phyloP scores from a whole-genome alignment of 2,888 invertebrate genomes.

The Pterostichus niger region DNA sequence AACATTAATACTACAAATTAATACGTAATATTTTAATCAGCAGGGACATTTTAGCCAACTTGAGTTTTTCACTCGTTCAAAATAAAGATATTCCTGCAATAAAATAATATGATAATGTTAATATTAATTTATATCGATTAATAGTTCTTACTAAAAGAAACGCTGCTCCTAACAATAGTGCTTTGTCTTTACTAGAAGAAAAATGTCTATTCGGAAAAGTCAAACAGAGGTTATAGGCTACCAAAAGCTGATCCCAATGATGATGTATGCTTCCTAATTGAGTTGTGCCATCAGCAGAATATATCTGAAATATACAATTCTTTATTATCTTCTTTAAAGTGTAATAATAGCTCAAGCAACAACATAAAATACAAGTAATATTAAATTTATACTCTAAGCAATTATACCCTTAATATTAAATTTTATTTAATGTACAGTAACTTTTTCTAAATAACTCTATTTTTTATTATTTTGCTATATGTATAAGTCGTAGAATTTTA shows the following conservation, averaged over 20 bases:
- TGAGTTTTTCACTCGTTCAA: constrained; percentile 78
- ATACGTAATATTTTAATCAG: background rate
- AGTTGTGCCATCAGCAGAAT: constrained; percentile 80
- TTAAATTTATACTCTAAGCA: no score
- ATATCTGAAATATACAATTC: constrained; percentile 76
- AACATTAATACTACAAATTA: no score
- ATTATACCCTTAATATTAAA: no score
- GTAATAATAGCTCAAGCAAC: no score
- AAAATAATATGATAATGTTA: constrained; percentile 53
- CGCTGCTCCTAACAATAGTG: constrained; percentile 88
- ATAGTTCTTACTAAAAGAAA: constrained; percentile 86
- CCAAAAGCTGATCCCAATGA: constrained; percentile 85
- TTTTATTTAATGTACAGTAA: no score
- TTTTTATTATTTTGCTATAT: no score
- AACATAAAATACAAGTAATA: no score
- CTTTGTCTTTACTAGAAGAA: constrained; percentile 88
- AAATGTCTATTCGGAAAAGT: constrained; percentile 86
- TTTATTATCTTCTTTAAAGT: background rate
- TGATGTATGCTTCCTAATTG: constrained; percentile 85
- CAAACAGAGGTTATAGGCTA: constrained; percentile 86
- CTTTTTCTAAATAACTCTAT: no score
- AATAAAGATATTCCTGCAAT: constrained; percentile 85
- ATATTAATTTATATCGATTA: background rate
- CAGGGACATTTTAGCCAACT: constrained; percentile 23
- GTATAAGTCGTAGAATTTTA: no score